These are phyloP conservation scores for Archocentrus centrarchus DNA, from an alignment of 2,113 vertebrate genomes.

Conservation along the genomic window DNA sequence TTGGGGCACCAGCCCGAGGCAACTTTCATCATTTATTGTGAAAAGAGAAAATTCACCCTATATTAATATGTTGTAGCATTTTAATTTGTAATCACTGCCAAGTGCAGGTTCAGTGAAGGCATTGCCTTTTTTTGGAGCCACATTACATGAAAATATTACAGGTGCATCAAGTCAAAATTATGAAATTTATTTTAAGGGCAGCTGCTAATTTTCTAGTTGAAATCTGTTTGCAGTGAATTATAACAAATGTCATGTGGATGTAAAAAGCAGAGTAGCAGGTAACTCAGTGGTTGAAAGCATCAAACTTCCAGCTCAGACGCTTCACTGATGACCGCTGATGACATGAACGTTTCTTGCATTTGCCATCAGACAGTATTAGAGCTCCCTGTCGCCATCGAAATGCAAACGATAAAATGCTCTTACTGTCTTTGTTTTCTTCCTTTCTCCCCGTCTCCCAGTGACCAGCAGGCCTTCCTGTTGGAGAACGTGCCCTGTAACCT, in stretches of 20 bases:
- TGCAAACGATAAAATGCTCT: background rate
- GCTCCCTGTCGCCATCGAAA: background rate
- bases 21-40: background rate
- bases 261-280: background rate
- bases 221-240: accelerated
- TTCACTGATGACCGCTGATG: no score
- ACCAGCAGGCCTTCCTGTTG: conserved; percentile 91
- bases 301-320: background rate
- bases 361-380: background rate
- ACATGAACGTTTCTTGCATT: no score
- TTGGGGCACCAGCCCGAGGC: background rate
- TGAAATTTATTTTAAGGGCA: background rate
- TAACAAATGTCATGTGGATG: accelerated
- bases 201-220: background rate
- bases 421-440: background rate
- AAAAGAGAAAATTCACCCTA: background rate
- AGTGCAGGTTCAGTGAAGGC: background rate
- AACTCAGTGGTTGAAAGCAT: background rate
- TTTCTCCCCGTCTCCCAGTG: conserved; percentile 70
- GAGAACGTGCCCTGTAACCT: conserved; percentile 91
- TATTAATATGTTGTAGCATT: background rate
- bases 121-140: background rate
- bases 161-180: background rate
- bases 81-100: background rate
- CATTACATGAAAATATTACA: background rate